Base-by-base conservation (phyloP, 2,797 vertebrate genomes). In the Siniperca obscura region DNA sequence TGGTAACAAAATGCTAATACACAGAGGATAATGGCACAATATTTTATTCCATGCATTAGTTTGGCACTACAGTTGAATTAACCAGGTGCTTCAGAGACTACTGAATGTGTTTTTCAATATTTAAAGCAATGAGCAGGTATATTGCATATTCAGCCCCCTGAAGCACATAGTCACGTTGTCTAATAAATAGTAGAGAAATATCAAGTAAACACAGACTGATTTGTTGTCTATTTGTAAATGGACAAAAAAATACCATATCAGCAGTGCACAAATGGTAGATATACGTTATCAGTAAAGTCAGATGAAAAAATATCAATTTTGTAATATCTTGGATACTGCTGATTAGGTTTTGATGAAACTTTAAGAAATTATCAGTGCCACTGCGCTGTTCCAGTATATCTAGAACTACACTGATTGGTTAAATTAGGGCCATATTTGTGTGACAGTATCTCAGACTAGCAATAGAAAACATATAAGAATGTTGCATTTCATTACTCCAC, bases 1-100 rank as follows among this genome's bases (percentile, higher is more conserved):
- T 6, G 7, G 42, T 34, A 46, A 55, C 13, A 62, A 75, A 79
- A 84, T 75, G 78, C 48, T 74, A 76, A 86, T 67, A 57, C 56
- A 44, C 13, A 34, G 21, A 21, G 16, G 50, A 72, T 67, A 75
- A 86, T 80, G 76, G 27, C 19, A 48, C 16, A 13, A 69, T 83
- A 64, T 74, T 74, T 82, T 13, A 74, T 68, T 73, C 22, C 2
- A 19, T 25, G 52, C 75, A 74, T 81, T 56, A 56, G 59, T 73
- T 77, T 85, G 27, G 71, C 21, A 57, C 44, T 62, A 78, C 14
- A 48, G 17, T 27, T 60, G 76, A 77, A 68, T 70, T 64, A 65
- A 77, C 27, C 59, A 61, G 21, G 17, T 16, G 66, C 56, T 19
- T 70, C 11, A 25, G 11, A 12, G 14, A 68, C 40, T 8, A 55